Base-by-base conservation (phyloP, 2,797 vertebrate species). In the Epinephelus malabaricus region DNA sequence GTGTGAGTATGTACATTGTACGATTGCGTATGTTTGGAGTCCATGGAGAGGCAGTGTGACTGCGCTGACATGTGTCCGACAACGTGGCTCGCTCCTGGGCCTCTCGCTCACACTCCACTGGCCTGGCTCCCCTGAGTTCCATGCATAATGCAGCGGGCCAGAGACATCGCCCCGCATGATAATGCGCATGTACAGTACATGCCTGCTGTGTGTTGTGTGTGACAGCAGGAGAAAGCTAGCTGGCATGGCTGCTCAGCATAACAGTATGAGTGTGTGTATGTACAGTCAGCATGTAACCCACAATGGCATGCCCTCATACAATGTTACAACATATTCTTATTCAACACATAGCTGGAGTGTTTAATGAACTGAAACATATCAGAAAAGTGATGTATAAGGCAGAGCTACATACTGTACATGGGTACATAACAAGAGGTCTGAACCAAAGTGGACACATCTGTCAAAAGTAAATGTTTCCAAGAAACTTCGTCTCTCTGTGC, bases 111-210 rank as follows among this genome's bases (percentile, higher is more conserved):
- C 94, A 93, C 93, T 94, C 89, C 85, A 92, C 92, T 93, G 93
- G 88, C 90, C 92, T 65, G 83, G 89, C 85, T 93, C 93, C 91
- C 92, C 69, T 81, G 83, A 92, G 93, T 84, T 85, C 86, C 90
- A 95, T 95, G 91, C 92, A 95, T 95, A 92, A 95, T 95, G 92
- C 90, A 96, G 89, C 81, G 91, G 91, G 88, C 91, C 87, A 85
- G 86, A 94, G 88, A 93, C 92, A 89, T 88, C 86, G 81, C 89
- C 94, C 91, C 66, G 87, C 89, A 93, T 95, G 83, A 83, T 91
- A 88, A 94, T 92, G 82, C 79, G 73, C 53, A 76, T 64, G 74
- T 84, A 72, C 83, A 76, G 73, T 83, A 67, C 82, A 78, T 49
- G 69, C 71, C 69, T 69, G 83, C 74, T 88, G 71, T 72, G 83